A percentile compares a stretch with the other conserved stretches of the same genome.
Conservation (phyloP, 2,888 invertebrate genomes). For the Sarcophaga carnaria region DNA sequence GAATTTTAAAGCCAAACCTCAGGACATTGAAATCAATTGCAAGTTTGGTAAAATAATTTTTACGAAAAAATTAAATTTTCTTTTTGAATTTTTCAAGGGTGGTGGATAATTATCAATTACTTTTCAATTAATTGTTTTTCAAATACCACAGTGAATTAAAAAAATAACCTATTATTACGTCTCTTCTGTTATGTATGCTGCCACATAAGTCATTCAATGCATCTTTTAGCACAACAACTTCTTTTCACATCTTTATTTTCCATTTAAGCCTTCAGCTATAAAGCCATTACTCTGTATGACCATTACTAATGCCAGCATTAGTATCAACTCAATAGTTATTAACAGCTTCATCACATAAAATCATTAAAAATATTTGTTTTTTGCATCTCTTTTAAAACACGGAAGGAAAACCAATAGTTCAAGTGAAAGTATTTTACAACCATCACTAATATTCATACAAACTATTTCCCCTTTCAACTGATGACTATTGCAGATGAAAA, state of each 20-base stretch:
- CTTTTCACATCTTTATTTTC: background rate
- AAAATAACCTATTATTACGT: background rate
- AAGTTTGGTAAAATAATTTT: too few species aligned
- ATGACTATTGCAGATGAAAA: too few species aligned
- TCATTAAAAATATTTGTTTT: conserved; percentile 27
- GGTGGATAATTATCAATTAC: too few species aligned
- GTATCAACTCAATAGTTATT: background rate
- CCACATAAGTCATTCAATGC: too few species aligned
- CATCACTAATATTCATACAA: background rate
- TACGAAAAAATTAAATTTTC: too few species aligned
- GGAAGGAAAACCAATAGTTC: conserved; percentile 39
- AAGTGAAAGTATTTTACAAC: conserved; percentile 62
- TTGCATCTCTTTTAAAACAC: conserved; percentile 11
- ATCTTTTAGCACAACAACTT: background rate
- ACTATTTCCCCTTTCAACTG: too few species aligned
- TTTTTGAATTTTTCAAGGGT: too few species aligned
- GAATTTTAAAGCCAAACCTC: too few species aligned
- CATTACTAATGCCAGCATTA: background rate
- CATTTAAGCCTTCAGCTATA: background rate
- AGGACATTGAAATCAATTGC: too few species aligned
- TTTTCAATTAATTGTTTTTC: too few species aligned
- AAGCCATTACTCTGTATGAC: background rate
- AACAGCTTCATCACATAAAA: conserved; percentile 17
- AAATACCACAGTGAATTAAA: too few species aligned
- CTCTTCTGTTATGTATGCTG: background rate